Evolutionary conservation across 2,797 vertebrate genomes (phyloP).

Genomic region (Poeciliopsis gracilis): DNA sequence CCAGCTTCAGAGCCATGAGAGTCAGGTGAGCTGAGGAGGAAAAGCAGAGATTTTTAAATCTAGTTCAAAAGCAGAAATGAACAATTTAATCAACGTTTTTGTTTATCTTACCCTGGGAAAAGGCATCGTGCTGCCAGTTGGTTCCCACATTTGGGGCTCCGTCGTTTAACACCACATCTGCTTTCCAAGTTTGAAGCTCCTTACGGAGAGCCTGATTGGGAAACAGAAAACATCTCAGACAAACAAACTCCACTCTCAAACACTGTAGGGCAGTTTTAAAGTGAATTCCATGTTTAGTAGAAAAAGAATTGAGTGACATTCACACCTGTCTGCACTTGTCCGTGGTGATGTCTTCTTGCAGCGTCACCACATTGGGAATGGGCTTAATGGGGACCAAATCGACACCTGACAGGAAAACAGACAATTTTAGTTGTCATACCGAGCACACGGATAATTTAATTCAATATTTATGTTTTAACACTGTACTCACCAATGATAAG

Average conservation of each 20-base stretch:
- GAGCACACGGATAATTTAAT: background rate
- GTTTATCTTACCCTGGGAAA: slow-evolving; percentile 86
- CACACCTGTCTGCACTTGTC: slow-evolving; percentile 93
- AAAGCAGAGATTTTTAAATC: background rate
- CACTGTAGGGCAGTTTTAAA: background rate
- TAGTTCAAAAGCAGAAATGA: background rate
- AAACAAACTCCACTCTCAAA: background rate
- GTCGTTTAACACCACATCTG: slow-evolving; percentile 95
- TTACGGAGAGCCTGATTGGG: slow-evolving; percentile 85
- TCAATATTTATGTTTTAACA: background rate
- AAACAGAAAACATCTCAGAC: background rate
- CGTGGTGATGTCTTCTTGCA: slow-evolving; percentile 96
- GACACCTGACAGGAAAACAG: slow-evolving; percentile 81
- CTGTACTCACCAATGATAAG: slow-evolving; percentile 91
- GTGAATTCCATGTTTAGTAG: background rate
- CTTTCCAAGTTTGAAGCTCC: slow-evolving; percentile 97
- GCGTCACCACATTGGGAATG: slow-evolving; percentile 89
- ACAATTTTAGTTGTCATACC: background rate
- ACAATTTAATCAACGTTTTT: background rate
- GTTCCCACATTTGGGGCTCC: slow-evolving; percentile 96
- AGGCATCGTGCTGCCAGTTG: slow-evolving; percentile 96
- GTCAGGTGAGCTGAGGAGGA: slow-evolving; percentile 86
- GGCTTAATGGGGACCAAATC: slow-evolving; percentile 94
- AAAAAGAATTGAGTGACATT: background rate
- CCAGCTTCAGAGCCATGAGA: slow-evolving; percentile 92